phyloP scores from a whole-genome alignment of 37 sponge, comb jelly and placozoan genomes.

The Eunapius fragilis region DNA sequence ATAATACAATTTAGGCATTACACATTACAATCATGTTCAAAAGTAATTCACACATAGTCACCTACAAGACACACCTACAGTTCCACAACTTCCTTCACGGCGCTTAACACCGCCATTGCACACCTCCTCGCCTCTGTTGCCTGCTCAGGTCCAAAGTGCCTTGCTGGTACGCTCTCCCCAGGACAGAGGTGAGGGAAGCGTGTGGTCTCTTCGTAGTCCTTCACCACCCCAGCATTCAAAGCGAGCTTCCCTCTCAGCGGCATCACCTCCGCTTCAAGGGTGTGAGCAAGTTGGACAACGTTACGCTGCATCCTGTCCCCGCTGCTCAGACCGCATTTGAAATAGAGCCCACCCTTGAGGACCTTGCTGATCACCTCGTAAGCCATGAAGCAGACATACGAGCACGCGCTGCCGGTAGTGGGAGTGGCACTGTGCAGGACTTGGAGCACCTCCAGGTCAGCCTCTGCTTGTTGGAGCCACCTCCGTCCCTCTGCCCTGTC shows the following conservation, averaged over 20 bases:
- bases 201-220: neutral
- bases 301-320: neutral
- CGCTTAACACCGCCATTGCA: neutral
- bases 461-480: neutral
- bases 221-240: neutral
- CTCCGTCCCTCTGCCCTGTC: neutral
- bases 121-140: neutral
- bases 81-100: neutral
- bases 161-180: neutral
- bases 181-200: neutral
- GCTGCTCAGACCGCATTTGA: conserved; percentile 35
- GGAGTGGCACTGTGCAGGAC: neutral
- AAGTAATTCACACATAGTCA: no score
- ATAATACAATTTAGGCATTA: no score
- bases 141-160: neutral
- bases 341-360: conserved; percentile 57
- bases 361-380: conserved; percentile 76
- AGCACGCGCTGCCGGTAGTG: neutral
- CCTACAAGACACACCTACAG: neutral
- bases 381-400: conserved; percentile 56
- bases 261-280: neutral
- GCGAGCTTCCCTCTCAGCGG: neutral
- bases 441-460: neutral
- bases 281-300: neutral
- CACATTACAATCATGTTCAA: no score